These are phyloP conservation scores for Hemitrygon akajei DNA, from an alignment of 2,797 vertebrate species.

Conservation along the genomic window DNA sequence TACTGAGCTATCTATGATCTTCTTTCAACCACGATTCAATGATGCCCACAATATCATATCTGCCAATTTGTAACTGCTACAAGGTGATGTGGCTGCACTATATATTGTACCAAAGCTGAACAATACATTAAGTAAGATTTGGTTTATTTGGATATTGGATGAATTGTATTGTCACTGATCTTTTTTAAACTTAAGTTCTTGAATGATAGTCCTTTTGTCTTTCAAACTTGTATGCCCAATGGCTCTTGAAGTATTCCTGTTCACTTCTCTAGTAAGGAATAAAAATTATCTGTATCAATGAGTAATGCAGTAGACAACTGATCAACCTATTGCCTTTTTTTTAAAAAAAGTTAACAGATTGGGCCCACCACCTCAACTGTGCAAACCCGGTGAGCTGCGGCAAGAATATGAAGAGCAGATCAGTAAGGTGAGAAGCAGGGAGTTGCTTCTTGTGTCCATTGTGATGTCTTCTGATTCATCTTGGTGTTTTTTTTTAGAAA, in stretches of 20 bases:
- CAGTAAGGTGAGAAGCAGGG: conserved; percentile 54
- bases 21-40: too few species aligned
- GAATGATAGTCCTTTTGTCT: background rate
- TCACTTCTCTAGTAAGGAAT: background rate
- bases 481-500: too few species aligned
- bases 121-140: background rate
- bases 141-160: background rate
- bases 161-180: too few species aligned
- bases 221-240: background rate
- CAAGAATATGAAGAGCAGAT: conserved; percentile 67
- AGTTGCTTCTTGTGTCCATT: too few species aligned
- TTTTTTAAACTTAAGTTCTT: too few species aligned
- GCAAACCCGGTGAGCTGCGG: conserved; percentile 64
- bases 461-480: too few species aligned
- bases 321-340: background rate
- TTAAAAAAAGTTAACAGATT: conserved; percentile 46
- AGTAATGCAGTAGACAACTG: background rate
- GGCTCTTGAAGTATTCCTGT: background rate
- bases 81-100: background rate
- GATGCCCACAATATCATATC: too few species aligned
- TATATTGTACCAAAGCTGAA: background rate
- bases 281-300: too few species aligned
- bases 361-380: conserved; percentile 52
- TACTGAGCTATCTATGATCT: too few species aligned
- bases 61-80: background rate